A percentile compares a stretch with the other conserved stretches of the same genome.
These are phyloP conservation scores for Tachystola acroxantha DNA, from an alignment of 2,888 invertebrate genomes.

Conservation along the genomic window DNA sequence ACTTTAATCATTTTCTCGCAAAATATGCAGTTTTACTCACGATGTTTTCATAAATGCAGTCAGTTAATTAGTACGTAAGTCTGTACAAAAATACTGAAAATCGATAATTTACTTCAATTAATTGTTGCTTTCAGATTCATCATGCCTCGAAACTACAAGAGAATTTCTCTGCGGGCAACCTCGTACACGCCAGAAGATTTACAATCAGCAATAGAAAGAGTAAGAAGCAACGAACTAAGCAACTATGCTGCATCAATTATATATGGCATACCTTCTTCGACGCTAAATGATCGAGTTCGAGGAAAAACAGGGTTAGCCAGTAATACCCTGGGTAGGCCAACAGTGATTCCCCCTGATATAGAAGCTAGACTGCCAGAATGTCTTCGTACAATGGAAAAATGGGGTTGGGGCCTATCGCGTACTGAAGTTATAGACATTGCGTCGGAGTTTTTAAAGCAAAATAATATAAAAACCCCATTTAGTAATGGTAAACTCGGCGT, in stretches of 20 bases:
- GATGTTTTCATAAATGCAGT: too few species aligned
- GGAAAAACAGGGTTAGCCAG: background rate
- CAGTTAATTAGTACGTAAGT: too few species aligned
- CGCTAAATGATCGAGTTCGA: background rate
- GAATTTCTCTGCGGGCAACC: background rate
- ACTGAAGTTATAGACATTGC: slow-evolving; percentile 23
- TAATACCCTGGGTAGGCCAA: slow-evolving; percentile 2
- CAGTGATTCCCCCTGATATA: background rate
- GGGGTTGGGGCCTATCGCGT: slow-evolving; percentile 27
- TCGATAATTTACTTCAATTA: too few species aligned
- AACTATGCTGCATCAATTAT: background rate
- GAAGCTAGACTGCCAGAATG: slow-evolving; percentile 1
- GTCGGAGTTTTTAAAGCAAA: slow-evolving; percentile 18
- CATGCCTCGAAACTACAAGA: background rate
- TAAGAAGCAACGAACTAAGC: background rate
- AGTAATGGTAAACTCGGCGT: slow-evolving; percentile 22
- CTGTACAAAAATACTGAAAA: too few species aligned
- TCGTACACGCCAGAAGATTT: background rate
- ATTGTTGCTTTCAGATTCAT: background rate
- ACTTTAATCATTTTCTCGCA: too few species aligned
- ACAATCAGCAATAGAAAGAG: background rate
- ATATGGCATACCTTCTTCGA: background rate
- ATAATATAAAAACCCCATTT: slow-evolving; percentile 24
- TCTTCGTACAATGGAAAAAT: slow-evolving; percentile 20
- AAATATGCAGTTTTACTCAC: too few species aligned